These are phyloP conservation scores for Lycia hirtaria DNA, from an alignment of 2,888 invertebrate species.

Conservation along the genomic window DNA sequence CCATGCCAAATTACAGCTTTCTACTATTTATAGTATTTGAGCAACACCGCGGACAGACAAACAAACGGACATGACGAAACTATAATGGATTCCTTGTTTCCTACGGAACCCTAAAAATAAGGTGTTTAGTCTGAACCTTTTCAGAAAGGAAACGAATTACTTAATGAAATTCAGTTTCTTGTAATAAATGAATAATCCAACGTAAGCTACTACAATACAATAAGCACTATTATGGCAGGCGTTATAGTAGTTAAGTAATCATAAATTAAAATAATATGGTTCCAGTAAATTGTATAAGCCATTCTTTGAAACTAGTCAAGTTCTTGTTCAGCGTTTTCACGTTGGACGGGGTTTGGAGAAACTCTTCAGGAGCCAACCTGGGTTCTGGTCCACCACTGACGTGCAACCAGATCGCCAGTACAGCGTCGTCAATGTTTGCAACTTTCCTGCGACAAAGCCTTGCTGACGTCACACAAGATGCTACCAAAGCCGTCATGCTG, in stretches of 20 bases:
- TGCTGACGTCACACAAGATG: slow-evolving; percentile 66
- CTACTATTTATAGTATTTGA: too few relatives aligned
- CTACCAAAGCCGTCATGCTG: slow-evolving; percentile 65
- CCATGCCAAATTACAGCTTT: too few relatives aligned
- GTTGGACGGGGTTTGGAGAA: slow-evolving; percentile 68
- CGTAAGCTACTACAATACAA: too few relatives aligned
- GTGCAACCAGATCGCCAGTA: slow-evolving; percentile 78
- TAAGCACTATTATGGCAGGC: too few relatives aligned
- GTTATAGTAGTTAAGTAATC: background rate
- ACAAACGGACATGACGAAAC: too few relatives aligned
- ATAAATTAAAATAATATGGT: background rate
- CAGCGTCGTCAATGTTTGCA: slow-evolving; percentile 69
- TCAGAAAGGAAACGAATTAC: background rate
- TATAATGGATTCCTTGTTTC: too few relatives aligned
- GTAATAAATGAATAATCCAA: too few relatives aligned
- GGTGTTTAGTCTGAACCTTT: background rate
- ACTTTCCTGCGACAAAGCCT: slow-evolving; percentile 66
- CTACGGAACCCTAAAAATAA: too few relatives aligned
- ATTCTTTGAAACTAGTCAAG: slow-evolving; percentile 67
- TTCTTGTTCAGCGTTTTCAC: slow-evolving; percentile 62
- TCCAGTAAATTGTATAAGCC: slow-evolving; percentile 71
- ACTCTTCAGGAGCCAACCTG: slow-evolving; percentile 73
- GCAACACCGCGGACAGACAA: too few relatives aligned
- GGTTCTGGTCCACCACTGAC: slow-evolving; percentile 70
- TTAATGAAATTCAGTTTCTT: too few relatives aligned